Base-by-base conservation (phyloP, 2,113 vertebrate species). In the Egretta garzetta region DNA sequence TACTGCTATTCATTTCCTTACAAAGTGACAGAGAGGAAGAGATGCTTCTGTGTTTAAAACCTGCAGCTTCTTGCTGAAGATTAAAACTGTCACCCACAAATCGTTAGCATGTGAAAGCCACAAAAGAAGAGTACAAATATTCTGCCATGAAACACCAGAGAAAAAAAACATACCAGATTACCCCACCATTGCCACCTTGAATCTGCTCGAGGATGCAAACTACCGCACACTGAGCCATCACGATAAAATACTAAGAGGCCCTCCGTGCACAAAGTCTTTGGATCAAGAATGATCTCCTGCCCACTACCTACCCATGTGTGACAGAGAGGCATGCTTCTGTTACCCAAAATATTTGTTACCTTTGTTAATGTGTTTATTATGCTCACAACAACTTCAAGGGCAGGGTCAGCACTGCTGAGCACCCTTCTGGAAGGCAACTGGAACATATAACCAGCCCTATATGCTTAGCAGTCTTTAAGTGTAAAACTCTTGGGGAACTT, bases 21-120 rank as follows among this genome's bases (percentile, higher is more conserved):
- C 91, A 75, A 66, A 93, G 85, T 83, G 91, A 96, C 86, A 95
- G 89, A 94, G 83, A 93, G 53, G 72, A 96, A 81, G 64, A 91
- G 59, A 63, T 66, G 66, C 53, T 96, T 72, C 67, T 90, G 0
- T 39, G 49, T 67, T 68, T 63, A 84, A 94, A 76, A 72, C 20
- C 39, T 80, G 39, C 56, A 83, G 62, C 76, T 89, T 75, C 83
- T 90, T 86, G 43, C 45, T 91, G 77, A 66, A 92, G 76, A 93
- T 81, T 68, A 93, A 83, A 80, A 86, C 80, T 50, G 52, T 77
- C 0, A 0, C 35, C 59, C 80, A 52, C 64, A 72, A 62, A 47
- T 47, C 8, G 30, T 52, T 81, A 84, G 37, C 55, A 79, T 63
- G 21, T 45, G 77, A 82, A 85, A 93, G 84, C 47, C 7, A 2